Evolutionary conservation across 2,113 vertebrate genomes (phyloP).

Genomic region (Centropus unirufus): DNA sequence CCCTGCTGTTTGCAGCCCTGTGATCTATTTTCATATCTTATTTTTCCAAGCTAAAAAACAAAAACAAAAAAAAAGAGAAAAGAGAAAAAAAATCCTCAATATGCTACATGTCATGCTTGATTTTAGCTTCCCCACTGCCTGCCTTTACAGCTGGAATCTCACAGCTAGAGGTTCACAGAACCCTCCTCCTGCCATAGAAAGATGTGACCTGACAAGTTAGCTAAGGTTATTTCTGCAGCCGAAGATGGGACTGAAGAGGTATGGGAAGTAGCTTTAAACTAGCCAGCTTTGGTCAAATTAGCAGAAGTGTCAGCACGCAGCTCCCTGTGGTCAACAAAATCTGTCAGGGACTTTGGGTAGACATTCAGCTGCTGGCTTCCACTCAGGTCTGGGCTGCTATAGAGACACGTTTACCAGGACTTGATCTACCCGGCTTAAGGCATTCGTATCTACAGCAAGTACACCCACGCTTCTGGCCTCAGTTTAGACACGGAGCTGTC

Average conservation of each 20-base stretch:
- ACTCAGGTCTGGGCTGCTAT: not conserved
- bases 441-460: not conserved
- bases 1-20: not conserved
- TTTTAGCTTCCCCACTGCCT: not conserved
- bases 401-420: not conserved
- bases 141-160: not conserved
- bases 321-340: not conserved
- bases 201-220: accelerated
- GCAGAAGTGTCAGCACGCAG: not conserved
- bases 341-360: not conserved
- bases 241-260: not conserved
- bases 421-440: conserved; percentile 8
- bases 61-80: too few relatives aligned
- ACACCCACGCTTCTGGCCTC: conserved; percentile 39
- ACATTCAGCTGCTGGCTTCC: not conserved
- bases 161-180: not conserved
- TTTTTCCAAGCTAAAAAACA: not conserved
- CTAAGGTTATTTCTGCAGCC: not conserved
- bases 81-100: too few relatives aligned
- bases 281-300: not conserved
- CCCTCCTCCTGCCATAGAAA: not conserved
- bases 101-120: not conserved
- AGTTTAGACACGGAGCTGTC: not conserved
- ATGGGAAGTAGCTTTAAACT: not conserved
- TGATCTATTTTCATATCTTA: not conserved